A percentile compares a stretch with the other conserved stretches of the same genome.
These are phyloP conservation scores for Tachysurus fulvidraco DNA, from an alignment of 2,113 vertebrate genomes.

Conservation along the genomic window DNA sequence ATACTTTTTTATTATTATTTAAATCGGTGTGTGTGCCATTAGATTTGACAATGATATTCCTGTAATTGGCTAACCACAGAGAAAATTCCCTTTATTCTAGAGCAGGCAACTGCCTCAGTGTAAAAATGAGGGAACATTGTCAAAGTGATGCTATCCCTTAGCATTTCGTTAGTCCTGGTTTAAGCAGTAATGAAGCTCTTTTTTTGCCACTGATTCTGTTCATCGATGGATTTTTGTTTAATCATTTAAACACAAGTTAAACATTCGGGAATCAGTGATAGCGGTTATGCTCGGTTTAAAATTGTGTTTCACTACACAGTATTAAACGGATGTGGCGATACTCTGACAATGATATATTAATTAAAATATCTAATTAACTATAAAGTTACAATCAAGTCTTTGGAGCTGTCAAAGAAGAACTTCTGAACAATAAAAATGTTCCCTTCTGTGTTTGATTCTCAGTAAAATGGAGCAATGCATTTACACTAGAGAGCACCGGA, in stretches of 20 bases:
- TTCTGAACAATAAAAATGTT: neutral
- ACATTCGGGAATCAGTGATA: neutral
- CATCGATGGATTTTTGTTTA: neutral
- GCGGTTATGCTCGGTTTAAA: neutral
- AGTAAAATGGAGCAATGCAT: constrained; percentile 19
- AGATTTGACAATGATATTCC: neutral
- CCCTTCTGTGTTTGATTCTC: neutral
- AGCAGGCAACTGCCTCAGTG: neutral
- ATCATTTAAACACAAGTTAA: constrained; percentile 1
- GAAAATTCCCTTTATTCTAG: neutral
- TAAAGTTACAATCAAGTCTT: neutral
- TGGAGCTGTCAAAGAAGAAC: neutral
- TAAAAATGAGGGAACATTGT: neutral
- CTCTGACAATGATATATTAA: neutral
- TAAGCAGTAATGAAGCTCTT: neutral
- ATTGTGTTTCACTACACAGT: neutral
- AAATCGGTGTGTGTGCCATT: neutral
- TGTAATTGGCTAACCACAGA: neutral
- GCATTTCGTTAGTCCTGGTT: neutral
- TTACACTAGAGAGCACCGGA: constrained; percentile 26
- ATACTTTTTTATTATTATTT: neutral
- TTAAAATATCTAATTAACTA: neutral
- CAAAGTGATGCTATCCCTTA: neutral
- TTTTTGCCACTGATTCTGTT: neutral
- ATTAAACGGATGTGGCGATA: neutral